A percentile compares a stretch with the other conserved stretches of the same genome.
phyloP scores from a whole-genome alignment of 2,888 invertebrate species.

The Phyllotreta cruciferae region DNA sequence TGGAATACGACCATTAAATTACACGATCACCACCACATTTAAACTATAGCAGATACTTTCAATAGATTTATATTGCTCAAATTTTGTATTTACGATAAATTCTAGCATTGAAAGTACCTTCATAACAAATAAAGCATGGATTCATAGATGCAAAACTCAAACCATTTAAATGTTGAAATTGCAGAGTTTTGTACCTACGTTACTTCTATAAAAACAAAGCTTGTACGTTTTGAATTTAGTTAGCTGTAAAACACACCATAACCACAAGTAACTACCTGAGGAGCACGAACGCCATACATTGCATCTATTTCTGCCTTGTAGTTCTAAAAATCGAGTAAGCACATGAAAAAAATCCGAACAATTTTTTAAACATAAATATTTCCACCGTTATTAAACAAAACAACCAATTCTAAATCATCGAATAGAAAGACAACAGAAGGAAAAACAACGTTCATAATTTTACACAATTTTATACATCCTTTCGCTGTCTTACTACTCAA shows the following conservation, averaged over 20 bases:
- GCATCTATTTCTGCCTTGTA: conserved; percentile 92
- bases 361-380: conserved; percentile 28
- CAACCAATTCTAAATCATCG: neutral
- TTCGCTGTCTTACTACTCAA: too few relatives aligned
- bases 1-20: neutral
- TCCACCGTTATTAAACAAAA: neutral
- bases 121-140: conserved; percentile 18
- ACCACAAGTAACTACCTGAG: conserved; percentile 71
- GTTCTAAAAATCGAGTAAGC: conserved; percentile 70
- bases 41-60: conserved; percentile 19
- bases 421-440: too few relatives aligned
- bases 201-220: conserved; percentile 23
- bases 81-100: neutral
- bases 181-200: conserved; percentile 22
- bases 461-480: too few relatives aligned
- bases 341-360: conserved; percentile 32
- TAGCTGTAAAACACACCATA: conserved; percentile 43
- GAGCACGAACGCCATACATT: conserved; percentile 77
- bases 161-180: neutral
- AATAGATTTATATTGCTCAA: conserved; percentile 1
- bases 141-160: conserved; percentile 20
- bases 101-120: conserved; percentile 19
- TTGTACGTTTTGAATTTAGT: conserved; percentile 25
- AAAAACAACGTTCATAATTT: too few relatives aligned
- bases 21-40: conserved; percentile 21